These are phyloP conservation scores for Tenthredo livida DNA, from an alignment of 2,888 invertebrate species.

Conservation along the genomic window DNA sequence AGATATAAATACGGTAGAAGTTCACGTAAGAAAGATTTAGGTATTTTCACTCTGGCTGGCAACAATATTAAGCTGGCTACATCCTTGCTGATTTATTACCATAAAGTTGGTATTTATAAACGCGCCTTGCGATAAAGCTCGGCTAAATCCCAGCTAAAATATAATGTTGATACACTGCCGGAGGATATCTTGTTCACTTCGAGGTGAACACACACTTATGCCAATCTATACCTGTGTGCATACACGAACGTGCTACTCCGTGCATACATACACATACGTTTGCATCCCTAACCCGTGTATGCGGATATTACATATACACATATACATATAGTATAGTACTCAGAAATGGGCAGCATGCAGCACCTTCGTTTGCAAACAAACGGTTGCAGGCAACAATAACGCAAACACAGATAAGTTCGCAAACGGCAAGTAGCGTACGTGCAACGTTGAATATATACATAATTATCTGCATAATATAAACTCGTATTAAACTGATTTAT, in stretches of 20 bases:
- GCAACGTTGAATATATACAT: conserved; percentile 2
- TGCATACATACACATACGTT: not conserved
- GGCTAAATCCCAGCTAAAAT: conserved; percentile 56
- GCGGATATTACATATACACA: not conserved
- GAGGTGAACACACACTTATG: conserved; percentile 43
- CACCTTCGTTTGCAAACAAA: conserved; percentile 33
- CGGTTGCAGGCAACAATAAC: conserved; percentile 4
- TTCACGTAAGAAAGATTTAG: conserved; percentile 56
- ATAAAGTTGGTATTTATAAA: conserved; percentile 57
- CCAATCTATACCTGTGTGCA: not conserved
- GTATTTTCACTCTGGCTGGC: conserved; percentile 56
- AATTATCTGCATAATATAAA: conserved; percentile 53
- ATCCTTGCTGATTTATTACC: conserved; percentile 56
- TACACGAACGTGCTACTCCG: not conserved
- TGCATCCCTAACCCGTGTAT: not conserved
- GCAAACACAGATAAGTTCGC: conserved; percentile 6
- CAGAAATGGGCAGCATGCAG: conserved; percentile 7
- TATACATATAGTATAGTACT: too few species aligned
- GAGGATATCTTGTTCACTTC: conserved; percentile 54
- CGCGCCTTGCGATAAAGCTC: conserved; percentile 56
- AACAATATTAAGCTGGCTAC: conserved; percentile 56
- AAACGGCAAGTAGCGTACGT: not conserved
- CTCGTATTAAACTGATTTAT: conserved; percentile 53
- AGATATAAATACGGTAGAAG: conserved; percentile 37
- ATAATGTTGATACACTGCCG: conserved; percentile 57